Percentiles rank a stretch among this genome's conserved stretches.
Conservation (phyloP, 2,797 vertebrate genomes). For the Neosilurus hyrtlii region DNA sequence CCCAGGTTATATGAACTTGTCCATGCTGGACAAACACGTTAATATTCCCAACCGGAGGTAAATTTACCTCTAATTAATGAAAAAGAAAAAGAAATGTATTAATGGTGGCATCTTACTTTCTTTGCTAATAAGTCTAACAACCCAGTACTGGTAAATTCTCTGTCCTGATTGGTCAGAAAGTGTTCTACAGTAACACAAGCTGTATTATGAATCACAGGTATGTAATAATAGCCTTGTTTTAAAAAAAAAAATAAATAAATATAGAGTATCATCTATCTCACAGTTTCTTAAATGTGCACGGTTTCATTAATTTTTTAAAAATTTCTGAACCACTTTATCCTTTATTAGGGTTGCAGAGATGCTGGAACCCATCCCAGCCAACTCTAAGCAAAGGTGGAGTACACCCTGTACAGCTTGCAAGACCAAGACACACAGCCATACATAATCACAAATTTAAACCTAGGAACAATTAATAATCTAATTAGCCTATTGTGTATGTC, state of each 20-base stretch:
- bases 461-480: no score
- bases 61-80: slow-evolving; percentile 9
- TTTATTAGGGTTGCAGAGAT: no score
- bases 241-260: background rate
- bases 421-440: no score
- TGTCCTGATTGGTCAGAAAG: background rate
- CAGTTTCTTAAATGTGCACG: no score
- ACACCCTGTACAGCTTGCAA: no score
- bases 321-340: no score
- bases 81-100: background rate
- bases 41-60: slow-evolving; percentile 21
- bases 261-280: background rate
- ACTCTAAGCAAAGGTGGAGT: no score
- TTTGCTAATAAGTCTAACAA: background rate
- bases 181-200: background rate
- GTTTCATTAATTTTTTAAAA: no score
- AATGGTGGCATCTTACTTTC: background rate
- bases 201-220: background rate
- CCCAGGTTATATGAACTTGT: slow-evolving; percentile 32
- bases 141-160: background rate
- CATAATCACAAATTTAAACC: no score
- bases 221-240: background rate
- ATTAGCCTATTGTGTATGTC: no score
- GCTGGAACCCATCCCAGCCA: no score
- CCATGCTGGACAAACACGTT: background rate